Base-by-base conservation (phyloP, 2,888 invertebrate species). In the Dione juno region DNA sequence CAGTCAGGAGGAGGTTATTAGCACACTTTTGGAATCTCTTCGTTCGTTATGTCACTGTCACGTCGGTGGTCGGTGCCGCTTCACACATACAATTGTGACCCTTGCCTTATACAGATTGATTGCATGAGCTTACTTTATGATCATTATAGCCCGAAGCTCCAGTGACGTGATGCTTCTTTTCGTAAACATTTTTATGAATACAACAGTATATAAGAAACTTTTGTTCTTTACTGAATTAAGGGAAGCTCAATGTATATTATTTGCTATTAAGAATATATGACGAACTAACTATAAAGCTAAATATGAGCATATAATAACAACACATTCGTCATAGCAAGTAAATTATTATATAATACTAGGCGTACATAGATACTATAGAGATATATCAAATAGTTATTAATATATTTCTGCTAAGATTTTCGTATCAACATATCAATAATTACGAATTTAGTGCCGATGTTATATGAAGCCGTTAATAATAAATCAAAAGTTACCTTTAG, bases 51-150 rank as follows among this genome's bases (percentile, higher is more conserved):
- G 77, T 80, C 80, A 82, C 69, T 57, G 63, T 70, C 72, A 66
- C 67, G 57, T 53, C 52, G 19, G 40, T 40, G 64, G 53, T 61
- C 65, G 58, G 35, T n/a, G 35, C 64, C 43, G 65, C 50, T 45
- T 59, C 54, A 37, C 37, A 43, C 43, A 68, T 65, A 68, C 63
- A 71, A 69, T n/a, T 66, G 76, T 87, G 84, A 86, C 84, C 85
- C 86, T 80, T 83, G 77, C 87, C 86, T 82, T 86, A 81, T 82
- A 80, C 69, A 82, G 82, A 77, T 77, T 78, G 81, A 81, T 79
- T 78, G 75, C 79, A 58, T 66, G 53, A 52, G 43, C 52, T 65
- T 66, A 66, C 66, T 74, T 72, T 72, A 74, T 61, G 66, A 72
- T 64, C 45, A 58, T 70, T 57, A 74, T 58, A 19, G 57, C 74